Percentiles rank a stretch among this genome's conserved stretches.
phyloP scores from a whole-genome alignment of 2,888 invertebrate genomes.

The Orthosia gracilis region DNA sequence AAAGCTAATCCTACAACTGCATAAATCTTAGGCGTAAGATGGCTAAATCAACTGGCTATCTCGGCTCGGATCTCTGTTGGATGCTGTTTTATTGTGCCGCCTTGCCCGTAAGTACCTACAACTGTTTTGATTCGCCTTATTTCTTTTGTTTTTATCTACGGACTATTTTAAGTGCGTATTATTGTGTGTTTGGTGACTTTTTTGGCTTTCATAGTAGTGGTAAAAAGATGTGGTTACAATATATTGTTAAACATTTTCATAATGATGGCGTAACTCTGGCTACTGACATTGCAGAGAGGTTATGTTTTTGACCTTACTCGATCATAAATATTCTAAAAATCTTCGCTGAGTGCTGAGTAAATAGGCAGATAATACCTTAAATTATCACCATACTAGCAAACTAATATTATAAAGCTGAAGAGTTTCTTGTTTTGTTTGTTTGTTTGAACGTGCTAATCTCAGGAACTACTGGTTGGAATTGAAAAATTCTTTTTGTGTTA shows the following conservation, averaged over 20 bases:
- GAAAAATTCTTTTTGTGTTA: no score
- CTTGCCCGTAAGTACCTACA: conserved; percentile 63
- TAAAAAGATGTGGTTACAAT: background rate
- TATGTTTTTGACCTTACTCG: conserved; percentile 20
- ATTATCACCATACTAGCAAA: conserved; percentile 40
- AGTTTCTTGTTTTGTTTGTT: no score
- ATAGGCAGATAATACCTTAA: conserved; percentile 30
- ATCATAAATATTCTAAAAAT: conserved; percentile 7
- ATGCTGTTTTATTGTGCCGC: conserved; percentile 71
- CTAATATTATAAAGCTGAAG: no score
- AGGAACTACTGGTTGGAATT: no score
- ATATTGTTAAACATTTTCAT: background rate
- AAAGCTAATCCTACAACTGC: conserved; percentile 79
- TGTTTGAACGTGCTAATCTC: no score
- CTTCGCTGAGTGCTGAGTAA: background rate
- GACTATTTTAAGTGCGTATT: conserved; percentile 53
- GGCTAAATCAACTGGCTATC: conserved; percentile 88
- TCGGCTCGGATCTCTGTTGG: conserved; percentile 82
- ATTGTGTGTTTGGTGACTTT: conserved; percentile 24
- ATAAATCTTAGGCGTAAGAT: conserved; percentile 83
- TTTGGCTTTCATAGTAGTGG: conserved; percentile 11
- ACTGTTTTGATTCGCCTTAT: conserved; percentile 68
- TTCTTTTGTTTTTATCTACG: conserved; percentile 63
- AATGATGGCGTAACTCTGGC: background rate
- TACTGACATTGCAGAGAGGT: background rate